These are phyloP conservation scores for Montipora foliosa DNA, from an alignment of 64 coral and sea anemone species.

Conservation along the genomic window DNA sequence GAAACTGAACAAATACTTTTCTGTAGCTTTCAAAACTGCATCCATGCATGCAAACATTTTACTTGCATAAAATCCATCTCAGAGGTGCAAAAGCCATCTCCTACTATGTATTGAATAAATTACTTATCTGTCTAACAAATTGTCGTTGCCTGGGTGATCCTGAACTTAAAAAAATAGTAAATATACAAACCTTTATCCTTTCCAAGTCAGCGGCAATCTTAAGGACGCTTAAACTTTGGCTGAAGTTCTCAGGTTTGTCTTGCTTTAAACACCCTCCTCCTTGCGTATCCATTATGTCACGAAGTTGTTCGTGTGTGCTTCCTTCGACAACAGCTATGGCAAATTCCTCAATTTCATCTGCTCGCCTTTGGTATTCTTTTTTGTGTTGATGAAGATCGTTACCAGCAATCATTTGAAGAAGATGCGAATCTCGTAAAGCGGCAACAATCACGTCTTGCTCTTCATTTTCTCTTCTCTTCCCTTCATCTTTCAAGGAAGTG, in stretches of 20 bases:
- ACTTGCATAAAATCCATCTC: too few species aligned
- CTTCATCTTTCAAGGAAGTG: not conserved
- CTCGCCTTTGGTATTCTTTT: not conserved
- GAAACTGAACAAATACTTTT: too few species aligned
- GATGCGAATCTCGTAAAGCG: not conserved
- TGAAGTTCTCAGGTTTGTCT: constrained; percentile 1
- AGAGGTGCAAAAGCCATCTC: too few species aligned
- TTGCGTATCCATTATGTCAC: not conserved
- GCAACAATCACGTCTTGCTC: not conserved
- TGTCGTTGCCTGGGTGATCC: too few species aligned
- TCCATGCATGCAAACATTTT: too few species aligned
- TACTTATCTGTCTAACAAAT: too few species aligned
- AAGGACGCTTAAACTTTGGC: constrained; percentile 14
- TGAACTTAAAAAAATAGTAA: too few species aligned
- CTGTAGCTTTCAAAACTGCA: too few species aligned
- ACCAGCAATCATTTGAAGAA: constrained; percentile 12
- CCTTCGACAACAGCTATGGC: constrained; percentile 6
- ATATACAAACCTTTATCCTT: constrained; percentile 1
- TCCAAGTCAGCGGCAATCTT: constrained; percentile 17
- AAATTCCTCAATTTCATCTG: constrained; percentile 26
- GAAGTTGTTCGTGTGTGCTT: not conserved
- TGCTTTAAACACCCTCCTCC: constrained; percentile 3
- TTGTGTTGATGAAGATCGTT: constrained; percentile 6
- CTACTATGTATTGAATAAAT: too few species aligned
- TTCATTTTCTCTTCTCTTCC: not conserved